Evolutionary conservation across 2,888 invertebrate species (phyloP).

Genomic region (Synergus umbraculus): DNA sequence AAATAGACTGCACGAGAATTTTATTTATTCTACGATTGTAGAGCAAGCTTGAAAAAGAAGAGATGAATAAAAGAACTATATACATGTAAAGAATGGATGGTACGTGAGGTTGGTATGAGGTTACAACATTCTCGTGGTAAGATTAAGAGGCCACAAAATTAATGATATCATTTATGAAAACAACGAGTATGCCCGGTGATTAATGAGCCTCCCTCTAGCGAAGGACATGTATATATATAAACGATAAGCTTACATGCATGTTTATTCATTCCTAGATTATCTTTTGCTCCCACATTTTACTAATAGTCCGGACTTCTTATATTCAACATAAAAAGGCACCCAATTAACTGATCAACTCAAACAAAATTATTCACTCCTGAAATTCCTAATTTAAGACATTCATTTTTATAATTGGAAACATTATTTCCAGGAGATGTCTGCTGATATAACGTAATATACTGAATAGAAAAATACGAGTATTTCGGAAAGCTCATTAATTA

Average conservation of each 20-base stretch:
- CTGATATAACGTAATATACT: not conserved
- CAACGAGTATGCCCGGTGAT: conserved; percentile 17
- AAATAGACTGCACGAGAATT: not conserved
- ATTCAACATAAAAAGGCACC: not conserved
- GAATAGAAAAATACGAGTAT: not conserved
- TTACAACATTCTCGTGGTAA: conserved; percentile 10
- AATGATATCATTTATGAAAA: conserved; percentile 31
- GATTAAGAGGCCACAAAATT: conserved; percentile 21
- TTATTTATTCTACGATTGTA: not conserved
- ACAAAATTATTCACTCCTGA: not conserved
- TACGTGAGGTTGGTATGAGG: conserved; percentile 8
- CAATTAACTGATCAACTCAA: not conserved
- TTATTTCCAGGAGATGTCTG: not conserved
- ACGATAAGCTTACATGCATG: conserved; percentile 9
- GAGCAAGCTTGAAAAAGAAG: not conserved
- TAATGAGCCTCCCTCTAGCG: conserved; percentile 8
- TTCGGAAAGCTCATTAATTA: not conserved
- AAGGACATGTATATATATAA: not conserved
- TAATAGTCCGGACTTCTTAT: not conserved
- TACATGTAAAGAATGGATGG: not conserved
- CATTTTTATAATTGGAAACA: not conserved
- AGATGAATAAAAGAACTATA: not conserved
- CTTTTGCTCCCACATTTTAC: conserved; percentile 20
- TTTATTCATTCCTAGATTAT: conserved; percentile 31
- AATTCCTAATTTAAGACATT: not conserved